Conservation (phyloP, 2,888 invertebrate species). For the Philhelius pedissequus region DNA sequence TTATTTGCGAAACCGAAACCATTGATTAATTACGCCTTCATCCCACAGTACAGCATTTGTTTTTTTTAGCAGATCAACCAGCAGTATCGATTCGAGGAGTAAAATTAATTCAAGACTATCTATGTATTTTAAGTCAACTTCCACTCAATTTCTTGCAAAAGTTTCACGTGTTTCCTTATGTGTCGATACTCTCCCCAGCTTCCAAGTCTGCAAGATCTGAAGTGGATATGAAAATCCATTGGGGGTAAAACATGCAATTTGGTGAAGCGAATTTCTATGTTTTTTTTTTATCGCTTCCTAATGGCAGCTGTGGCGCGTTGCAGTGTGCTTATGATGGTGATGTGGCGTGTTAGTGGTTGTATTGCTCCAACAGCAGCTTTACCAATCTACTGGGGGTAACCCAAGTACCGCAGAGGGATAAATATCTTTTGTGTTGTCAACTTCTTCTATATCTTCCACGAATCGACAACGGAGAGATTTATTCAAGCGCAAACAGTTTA, state of each 20-base stretch:
- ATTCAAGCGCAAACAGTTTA: constrained; percentile 59
- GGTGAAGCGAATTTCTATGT: constrained; percentile 38
- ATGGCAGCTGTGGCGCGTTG: background rate
- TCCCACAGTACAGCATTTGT: too few relatives aligned
- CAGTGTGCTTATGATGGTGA: background rate
- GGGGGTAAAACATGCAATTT: constrained; percentile 60
- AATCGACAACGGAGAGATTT: constrained; percentile 40
- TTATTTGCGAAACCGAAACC: too few relatives aligned
- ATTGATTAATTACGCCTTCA: too few relatives aligned
- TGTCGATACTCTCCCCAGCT: background rate
- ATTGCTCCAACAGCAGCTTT: background rate
- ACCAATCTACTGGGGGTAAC: constrained; percentile 3
- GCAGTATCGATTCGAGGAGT: background rate
- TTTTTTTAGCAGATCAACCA: background rate
- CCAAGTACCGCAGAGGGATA: constrained; percentile 40
- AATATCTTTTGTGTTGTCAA: constrained; percentile 66
- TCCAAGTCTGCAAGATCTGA: background rate
- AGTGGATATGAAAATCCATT: constrained; percentile 43
- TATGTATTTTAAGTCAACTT: background rate
- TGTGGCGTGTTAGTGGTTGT: constrained; percentile 19
- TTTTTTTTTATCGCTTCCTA: constrained; percentile 18
- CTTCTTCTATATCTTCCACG: constrained; percentile 37
- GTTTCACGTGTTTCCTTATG: constrained; percentile 23
- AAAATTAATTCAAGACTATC: background rate
- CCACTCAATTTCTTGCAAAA: constrained; percentile 29